Conservation (phyloP, 2,888 invertebrate species). For the Sarcophaga variegata region DNA sequence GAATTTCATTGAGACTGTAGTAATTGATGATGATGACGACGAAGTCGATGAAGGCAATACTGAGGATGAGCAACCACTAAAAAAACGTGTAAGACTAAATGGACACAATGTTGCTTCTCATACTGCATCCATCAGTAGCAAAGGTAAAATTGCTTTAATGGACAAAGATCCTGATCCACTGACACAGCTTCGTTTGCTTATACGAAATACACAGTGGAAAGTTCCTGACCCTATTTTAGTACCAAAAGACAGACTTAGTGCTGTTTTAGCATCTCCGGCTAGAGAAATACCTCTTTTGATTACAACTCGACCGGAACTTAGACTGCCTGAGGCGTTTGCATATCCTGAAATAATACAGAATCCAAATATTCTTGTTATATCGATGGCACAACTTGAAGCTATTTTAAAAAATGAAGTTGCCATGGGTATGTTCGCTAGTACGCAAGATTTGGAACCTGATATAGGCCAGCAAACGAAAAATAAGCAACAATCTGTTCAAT, state of each 20-base stretch:
- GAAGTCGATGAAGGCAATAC: constrained; percentile 13
- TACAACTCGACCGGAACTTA: constrained; percentile 87
- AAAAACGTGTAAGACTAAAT: constrained; percentile 80
- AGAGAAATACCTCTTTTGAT: constrained; percentile 90
- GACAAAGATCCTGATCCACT: constrained; percentile 85
- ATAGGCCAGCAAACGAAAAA: background rate
- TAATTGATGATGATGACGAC: constrained; percentile 75
- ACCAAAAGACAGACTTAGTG: constrained; percentile 88
- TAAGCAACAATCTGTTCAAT: constrained; percentile 14
- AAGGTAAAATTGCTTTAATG: constrained; percentile 66
- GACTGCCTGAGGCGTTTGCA: constrained; percentile 88
- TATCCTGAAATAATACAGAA: constrained; percentile 88
- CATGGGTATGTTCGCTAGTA: constrained; percentile 64
- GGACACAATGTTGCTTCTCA: constrained; percentile 1
- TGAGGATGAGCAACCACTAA: constrained; percentile 80
- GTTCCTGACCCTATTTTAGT: constrained; percentile 92
- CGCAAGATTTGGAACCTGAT: background rate
- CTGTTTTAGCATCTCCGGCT: constrained; percentile 87
- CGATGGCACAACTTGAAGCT: constrained; percentile 87
- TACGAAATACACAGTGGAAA: constrained; percentile 86
- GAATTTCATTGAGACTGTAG: constrained; percentile 83
- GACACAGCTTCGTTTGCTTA: constrained; percentile 87
- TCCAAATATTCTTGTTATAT: constrained; percentile 90
- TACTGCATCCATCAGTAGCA: constrained; percentile 15
- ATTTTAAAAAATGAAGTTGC: constrained; percentile 84